These are phyloP conservation scores for Butastur rufipennis DNA, from an alignment of 2,113 vertebrate species.

Conservation along the genomic window DNA sequence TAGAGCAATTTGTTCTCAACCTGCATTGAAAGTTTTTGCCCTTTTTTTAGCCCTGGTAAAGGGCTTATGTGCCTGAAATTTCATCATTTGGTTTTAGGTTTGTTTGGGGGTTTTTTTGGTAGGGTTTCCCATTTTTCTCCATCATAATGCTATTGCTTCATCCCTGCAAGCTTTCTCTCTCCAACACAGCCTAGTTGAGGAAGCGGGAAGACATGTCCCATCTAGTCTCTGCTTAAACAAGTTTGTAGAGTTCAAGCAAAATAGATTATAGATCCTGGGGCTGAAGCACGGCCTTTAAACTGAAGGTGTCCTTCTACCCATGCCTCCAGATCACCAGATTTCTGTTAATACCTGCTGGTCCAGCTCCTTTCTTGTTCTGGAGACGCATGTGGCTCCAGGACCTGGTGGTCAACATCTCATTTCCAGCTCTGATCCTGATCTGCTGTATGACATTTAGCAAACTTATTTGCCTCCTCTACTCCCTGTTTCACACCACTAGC, in stretches of 20 bases:
- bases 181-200: background rate
- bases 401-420: background rate
- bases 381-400: background rate
- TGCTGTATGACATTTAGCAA: background rate
- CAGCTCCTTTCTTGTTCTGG: background rate
- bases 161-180: background rate
- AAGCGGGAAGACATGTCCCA: background rate
- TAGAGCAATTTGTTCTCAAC: background rate
- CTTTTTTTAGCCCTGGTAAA: background rate
- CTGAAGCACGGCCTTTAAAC: background rate
- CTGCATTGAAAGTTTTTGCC: background rate
- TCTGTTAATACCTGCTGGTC: background rate
- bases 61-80: background rate
- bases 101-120: background rate
- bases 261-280: background rate
- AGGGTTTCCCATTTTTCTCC: background rate
- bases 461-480: background rate
- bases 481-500: background rate
- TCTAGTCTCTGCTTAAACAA: background rate
- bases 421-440: background rate
- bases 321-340: background rate
- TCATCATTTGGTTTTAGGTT: background rate
- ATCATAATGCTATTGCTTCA: background rate
- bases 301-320: background rate
- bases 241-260: background rate